Percentiles rank a stretch among this genome's conserved stretches.
These are phyloP conservation scores for Eueremaeus valkanovi DNA, from an alignment of 2,888 invertebrate species.

Conservation along the genomic window DNA sequence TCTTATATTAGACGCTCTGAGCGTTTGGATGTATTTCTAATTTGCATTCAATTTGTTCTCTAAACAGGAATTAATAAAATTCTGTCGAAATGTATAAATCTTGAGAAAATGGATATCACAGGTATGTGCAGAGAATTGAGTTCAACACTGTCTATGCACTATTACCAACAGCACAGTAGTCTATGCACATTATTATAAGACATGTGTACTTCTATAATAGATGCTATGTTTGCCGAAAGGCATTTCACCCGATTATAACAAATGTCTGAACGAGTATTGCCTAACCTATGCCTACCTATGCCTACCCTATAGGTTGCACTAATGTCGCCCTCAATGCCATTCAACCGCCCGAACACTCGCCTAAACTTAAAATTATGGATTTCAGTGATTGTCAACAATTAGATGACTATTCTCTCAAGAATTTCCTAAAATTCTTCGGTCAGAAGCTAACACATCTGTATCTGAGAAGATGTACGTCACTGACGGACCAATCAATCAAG, in stretches of 20 bases:
- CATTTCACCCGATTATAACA: no score
- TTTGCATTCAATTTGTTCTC: neutral
- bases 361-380: conserved; percentile 72
- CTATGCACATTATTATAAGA: no score
- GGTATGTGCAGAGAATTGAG: conserved; percentile 59
- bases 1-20: no score
- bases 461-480: conserved; percentile 77
- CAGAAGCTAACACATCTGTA: conserved; percentile 81
- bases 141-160: neutral
- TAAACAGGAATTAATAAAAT: conserved; percentile 71
- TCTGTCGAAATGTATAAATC: conserved; percentile 69
- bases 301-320: neutral
- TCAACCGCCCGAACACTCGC: neutral
- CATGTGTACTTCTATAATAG: no score
- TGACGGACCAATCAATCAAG: conserved; percentile 87
- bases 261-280: conserved; percentile 5
- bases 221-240: no score
- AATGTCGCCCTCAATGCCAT: conserved; percentile 19
- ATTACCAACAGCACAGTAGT: no score
- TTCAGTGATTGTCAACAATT: conserved; percentile 81
- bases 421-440: conserved; percentile 73
- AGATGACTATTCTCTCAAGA: conserved; percentile 76
- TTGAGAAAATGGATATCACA: conserved; percentile 79
- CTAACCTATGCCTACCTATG: no score
- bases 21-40: no score